A percentile compares a stretch with the other conserved stretches of the same genome.
phyloP scores from a whole-genome alignment of 2,113 vertebrate species.

The Girardinichthys multiradiatus region DNA sequence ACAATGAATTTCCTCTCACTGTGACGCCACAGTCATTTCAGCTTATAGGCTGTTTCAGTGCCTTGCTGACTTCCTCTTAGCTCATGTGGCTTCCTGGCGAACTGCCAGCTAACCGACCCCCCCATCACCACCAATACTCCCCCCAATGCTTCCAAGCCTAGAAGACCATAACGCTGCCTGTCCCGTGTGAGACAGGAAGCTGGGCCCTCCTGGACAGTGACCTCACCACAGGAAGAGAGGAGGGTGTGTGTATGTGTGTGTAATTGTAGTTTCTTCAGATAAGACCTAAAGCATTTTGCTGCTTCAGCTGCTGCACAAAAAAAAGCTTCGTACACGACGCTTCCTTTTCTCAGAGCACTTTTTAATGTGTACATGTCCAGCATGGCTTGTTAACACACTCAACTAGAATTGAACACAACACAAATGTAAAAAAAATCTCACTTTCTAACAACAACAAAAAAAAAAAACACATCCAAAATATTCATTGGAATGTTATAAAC shows the following conservation, averaged over 20 bases:
- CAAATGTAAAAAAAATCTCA: slow-evolving; percentile 82
- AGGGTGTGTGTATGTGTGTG: slow-evolving; percentile 40
- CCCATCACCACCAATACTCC: too few relatives aligned
- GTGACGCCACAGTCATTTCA: slow-evolving; percentile 16
- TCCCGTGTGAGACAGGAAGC: slow-evolving; percentile 79
- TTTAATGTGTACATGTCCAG: slow-evolving; percentile 86
- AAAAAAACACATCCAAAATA: slow-evolving; percentile 48
- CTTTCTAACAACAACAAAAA: slow-evolving; percentile 67
- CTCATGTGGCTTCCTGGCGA: slow-evolving; percentile 60
- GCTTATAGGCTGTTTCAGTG: slow-evolving; percentile 6
- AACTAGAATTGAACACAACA: slow-evolving; percentile 81
- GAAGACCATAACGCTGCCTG: slow-evolving; percentile 51
- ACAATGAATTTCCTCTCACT: slow-evolving; percentile 59
- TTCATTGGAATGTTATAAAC: slow-evolving; percentile 81
- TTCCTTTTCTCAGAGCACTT: slow-evolving; percentile 56
- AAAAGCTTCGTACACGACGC: background rate
- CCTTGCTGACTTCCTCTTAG: slow-evolving; percentile 45
- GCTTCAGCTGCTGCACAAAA: background rate
- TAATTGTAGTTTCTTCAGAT: slow-evolving; percentile 1
- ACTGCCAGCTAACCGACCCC: slow-evolving; percentile 25
- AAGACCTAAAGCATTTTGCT: background rate
- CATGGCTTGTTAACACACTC: slow-evolving; percentile 84
- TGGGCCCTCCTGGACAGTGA: slow-evolving; percentile 65
- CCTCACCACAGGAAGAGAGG: slow-evolving; percentile 72
- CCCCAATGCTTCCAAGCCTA: slow-evolving; percentile 30